Percentiles rank a stretch among this genome's conserved stretches.
phyloP scores from a whole-genome alignment of 2,797 vertebrate species.

The Helarctos malayanus region DNA sequence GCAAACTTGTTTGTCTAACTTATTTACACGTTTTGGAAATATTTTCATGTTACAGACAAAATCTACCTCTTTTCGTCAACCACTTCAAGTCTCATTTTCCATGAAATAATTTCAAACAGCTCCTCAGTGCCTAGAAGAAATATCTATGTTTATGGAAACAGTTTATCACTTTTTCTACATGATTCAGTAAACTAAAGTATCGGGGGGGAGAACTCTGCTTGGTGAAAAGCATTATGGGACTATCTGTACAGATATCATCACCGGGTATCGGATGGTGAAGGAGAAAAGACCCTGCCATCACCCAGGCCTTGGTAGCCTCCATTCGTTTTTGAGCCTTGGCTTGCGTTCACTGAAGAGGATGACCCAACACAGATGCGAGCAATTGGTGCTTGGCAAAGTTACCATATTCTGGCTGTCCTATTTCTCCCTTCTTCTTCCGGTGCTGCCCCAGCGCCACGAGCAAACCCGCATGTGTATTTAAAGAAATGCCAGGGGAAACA shows the following conservation, averaged over 20 bases:
- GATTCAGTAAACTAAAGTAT: neutral
- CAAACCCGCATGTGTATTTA: neutral
- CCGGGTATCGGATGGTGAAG: neutral
- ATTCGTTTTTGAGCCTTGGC: neutral
- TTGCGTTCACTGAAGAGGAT: neutral
- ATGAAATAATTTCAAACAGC: constrained; percentile 6
- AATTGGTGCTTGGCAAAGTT: neutral
- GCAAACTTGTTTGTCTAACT: neutral
- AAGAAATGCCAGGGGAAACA: neutral
- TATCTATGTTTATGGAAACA: neutral
- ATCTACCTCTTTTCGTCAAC: constrained; percentile 17
- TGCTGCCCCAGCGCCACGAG: neutral
- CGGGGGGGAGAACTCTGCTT: neutral
- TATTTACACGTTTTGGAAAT: neutral
- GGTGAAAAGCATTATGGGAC: neutral
- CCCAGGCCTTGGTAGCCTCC: neutral
- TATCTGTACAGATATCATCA: neutral
- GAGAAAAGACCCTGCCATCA: neutral
- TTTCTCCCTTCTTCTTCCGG: neutral
- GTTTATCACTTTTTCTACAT: neutral
- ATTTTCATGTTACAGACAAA: constrained; percentile 8
- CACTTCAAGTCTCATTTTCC: constrained; percentile 35
- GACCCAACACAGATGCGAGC: neutral
- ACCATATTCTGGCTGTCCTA: neutral
- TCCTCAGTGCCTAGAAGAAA: constrained; percentile 20